Evolutionary conservation across 2,797 vertebrate genomes (phyloP), one percentile per base, ranked within the genome.

Genomic region (Hypotaenidia okinawae): DNA sequence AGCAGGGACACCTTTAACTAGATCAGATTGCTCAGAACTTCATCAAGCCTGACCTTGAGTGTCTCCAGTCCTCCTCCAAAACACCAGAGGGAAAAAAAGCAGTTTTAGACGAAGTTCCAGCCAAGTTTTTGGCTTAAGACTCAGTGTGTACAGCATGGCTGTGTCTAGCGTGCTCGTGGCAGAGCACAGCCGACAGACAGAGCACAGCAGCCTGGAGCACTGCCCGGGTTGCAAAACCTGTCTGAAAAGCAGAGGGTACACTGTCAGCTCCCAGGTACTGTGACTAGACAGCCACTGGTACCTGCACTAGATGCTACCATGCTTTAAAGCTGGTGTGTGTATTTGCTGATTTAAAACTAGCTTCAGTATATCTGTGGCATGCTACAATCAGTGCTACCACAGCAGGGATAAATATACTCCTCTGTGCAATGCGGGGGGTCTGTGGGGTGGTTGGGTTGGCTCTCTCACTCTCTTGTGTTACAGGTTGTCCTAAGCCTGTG

Each of bases 341-440:
- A 73, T 66, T 87, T 93, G 32, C 39, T 70, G 47, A 39, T 85
- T 80, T 85, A 70, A 87, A 94, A 67, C 32, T 43, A 80, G 55
- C 63, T 83, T 55, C 54, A 13, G 76, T 75, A 54, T 80, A 62
- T 92, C 75, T 92, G 87, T 74, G 73, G 78, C 0, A 0, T 13
- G 5, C 63, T 84, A 74, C 62, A 78, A 62, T 64, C 91, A 75
- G 66, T 1, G 3, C 83, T 3, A 9, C 2, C 33, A 62, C 41
- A 79, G 89, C 81, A 94, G 67, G 81, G 91, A 84, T 87, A 89
- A 90, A 87, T 81, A 92, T 4, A 75, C 30, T 72, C 45, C 80
- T 90, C 28, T 47, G 72, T 87, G 80, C 92, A 78, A 63, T 10
- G 70, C 84, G 63, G 69, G 63, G 16, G 37, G 51, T 32, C 70